phyloP scores from a whole-genome alignment of 1,140 invertebrate species.

The Leptinotarsa lineolata region DNA sequence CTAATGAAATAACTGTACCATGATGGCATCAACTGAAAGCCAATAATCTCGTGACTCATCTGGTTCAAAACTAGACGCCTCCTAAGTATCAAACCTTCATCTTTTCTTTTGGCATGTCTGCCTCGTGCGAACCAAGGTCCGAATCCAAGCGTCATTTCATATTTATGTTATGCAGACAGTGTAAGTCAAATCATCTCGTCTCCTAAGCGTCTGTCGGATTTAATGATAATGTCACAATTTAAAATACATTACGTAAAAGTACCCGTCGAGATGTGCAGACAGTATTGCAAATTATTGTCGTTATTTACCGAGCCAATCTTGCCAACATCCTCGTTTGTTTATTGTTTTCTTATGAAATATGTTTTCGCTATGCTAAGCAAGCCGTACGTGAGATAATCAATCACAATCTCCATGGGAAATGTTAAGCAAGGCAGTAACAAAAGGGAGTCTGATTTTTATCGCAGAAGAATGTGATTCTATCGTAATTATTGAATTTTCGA shows the following conservation, averaged over 20 bases:
- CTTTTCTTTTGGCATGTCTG: too few species aligned
- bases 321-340: background rate
- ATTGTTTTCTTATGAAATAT: slow-evolving; percentile 7
- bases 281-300: background rate
- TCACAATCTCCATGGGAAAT: background rate
- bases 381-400: background rate
- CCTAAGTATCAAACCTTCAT: too few species aligned
- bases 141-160: background rate
- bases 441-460: slow-evolving; percentile 2
- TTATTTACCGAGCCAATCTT: background rate
- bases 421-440: background rate
- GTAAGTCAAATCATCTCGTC: background rate
- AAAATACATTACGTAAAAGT: slow-evolving; percentile 6
- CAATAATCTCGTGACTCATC: too few species aligned
- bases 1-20: too few species aligned
- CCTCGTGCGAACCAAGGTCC: too few species aligned
- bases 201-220: slow-evolving; percentile 7
- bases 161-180: background rate
- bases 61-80: too few species aligned
- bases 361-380: background rate
- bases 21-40: too few species aligned
- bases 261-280: background rate
- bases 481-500: background rate
- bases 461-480: background rate
- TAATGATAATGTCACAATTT: slow-evolving; percentile 5